Evolutionary conservation across 2,888 invertebrate genomes (phyloP), one percentile per base, ranked within the genome.

Genomic region (Acleris laterana): DNA sequence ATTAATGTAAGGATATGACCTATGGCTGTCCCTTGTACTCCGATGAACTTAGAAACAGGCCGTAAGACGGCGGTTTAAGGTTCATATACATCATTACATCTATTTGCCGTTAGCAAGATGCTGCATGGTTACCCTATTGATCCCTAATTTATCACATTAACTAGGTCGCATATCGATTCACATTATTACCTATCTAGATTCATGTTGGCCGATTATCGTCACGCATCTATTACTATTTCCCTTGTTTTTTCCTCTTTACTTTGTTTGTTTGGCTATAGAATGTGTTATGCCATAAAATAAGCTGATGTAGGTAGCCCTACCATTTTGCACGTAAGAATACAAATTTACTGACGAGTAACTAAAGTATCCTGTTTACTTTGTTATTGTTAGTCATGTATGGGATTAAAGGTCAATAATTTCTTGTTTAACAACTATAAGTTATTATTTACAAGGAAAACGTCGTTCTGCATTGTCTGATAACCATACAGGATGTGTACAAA

Each of bases 1-100:
- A 81, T 84, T 80, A 80, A 81, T 78, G 79, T 78, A 79, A 81
- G 81, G 82, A 79, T 79, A 80, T 82, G 81, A 82, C 77, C 81
- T 77, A 80, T 78, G n/a, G 53, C 53, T 16, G 32, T 17, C 38
- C 38, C 38, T 38, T 38, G 7, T 38, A 19, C 20, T 19, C 59
- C 52, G 42, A 13, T 38, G 38, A 38, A 38, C 38, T 38, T 13
- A 38, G 50, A 61, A 65, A 59, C 48, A 49, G 38, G n/a, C 49
- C 28, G 28, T 49, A 60, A 38, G 28, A 22, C 59, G 7, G 17
- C 2, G 44, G 16, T 55, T 56, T 60, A 65, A 65, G 60, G 60
- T 50, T 22, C 60, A 28, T 42, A 49, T 28, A 53, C 53, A 53
- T 20, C 50, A 50, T 50, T 56, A 65, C 13, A 76, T 75, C 79